A percentile compares a stretch with the other conserved stretches of the same genome.
Conservation (phyloP, 2,113 vertebrate species). For the Pao palembangensis region DNA sequence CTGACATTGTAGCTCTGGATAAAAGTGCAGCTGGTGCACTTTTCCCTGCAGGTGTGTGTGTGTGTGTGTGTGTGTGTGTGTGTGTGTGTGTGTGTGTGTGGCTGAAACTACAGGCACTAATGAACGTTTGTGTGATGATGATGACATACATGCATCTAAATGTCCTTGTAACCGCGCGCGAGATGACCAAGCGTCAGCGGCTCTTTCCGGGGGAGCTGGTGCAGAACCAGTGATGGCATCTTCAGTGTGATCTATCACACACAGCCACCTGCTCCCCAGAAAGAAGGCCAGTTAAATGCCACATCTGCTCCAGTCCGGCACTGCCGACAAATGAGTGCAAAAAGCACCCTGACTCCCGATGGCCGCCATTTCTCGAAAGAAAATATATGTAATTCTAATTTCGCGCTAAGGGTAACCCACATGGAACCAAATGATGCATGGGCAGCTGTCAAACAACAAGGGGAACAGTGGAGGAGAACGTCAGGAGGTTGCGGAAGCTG, state of each 20-base stretch:
- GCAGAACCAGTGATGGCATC: constrained; percentile 55
- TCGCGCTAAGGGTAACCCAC: constrained; percentile 11
- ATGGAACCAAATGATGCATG: constrained; percentile 47
- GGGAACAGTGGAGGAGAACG: constrained; percentile 35
- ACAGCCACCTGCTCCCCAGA: constrained; percentile 69
- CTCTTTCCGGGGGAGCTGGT: constrained; percentile 45
- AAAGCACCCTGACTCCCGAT: constrained; percentile 31
- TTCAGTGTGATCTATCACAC: constrained; percentile 61
- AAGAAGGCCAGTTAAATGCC: constrained; percentile 71
- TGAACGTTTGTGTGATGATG: background rate
- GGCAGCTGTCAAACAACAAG: constrained; percentile 39
- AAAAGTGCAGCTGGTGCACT: constrained; percentile 20
- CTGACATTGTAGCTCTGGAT: constrained; percentile 16
- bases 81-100: background rate
- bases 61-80: background rate
- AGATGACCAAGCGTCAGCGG: constrained; percentile 12
- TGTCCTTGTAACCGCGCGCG: constrained; percentile 6
- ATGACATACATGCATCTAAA: background rate
- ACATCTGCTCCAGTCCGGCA: constrained; percentile 51
- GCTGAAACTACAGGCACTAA: too few species aligned
- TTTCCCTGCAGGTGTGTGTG: constrained; percentile 15
- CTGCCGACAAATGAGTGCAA: too few species aligned
- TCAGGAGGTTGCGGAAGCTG: constrained; percentile 44
- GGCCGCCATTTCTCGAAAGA: constrained; percentile 1
- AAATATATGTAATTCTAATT: constrained; percentile 20